phyloP scores from a whole-genome alignment of 2,113 vertebrate species.

The Todiramphus saurophagus region DNA sequence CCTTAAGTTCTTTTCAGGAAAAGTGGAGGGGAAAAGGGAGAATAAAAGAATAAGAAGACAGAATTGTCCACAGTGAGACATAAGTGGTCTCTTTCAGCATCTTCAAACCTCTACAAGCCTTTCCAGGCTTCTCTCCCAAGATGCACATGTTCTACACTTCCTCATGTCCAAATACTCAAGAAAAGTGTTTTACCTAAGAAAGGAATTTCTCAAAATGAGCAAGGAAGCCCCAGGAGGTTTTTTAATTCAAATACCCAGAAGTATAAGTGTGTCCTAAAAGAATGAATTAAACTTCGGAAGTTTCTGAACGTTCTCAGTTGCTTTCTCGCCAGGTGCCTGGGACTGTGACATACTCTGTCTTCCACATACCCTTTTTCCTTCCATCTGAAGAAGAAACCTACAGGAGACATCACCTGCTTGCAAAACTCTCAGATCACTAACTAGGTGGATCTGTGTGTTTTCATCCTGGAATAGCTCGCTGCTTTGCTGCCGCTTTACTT shows the following conservation, averaged over 20 bases:
- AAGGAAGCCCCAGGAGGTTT: conserved; percentile 17
- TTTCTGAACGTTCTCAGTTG: neutral
- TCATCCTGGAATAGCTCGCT: conserved; percentile 5
- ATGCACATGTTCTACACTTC: neutral
- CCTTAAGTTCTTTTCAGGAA: neutral
- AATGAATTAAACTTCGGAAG: neutral
- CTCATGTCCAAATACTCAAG: neutral
- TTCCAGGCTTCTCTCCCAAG: neutral
- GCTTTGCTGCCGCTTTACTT: neutral
- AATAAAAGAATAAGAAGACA: neutral
- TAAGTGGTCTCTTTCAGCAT: neutral
- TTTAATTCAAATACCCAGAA: conserved; percentile 48
- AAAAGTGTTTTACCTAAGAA: neutral
- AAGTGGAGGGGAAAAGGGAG: neutral
- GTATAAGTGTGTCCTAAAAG: neutral
- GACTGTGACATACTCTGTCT: neutral
- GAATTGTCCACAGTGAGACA: neutral
- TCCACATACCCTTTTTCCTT: neutral
- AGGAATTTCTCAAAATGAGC: neutral
- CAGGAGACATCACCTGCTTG: neutral
- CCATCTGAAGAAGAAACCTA: conserved; percentile 5
- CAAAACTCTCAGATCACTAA: conserved; percentile 8
- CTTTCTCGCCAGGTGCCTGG: neutral
- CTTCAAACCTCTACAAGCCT: neutral
- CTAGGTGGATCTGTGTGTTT: conserved; percentile 3